Conservation (phyloP, 2,113 vertebrate genomes). For the Plestiodon gilberti region DNA sequence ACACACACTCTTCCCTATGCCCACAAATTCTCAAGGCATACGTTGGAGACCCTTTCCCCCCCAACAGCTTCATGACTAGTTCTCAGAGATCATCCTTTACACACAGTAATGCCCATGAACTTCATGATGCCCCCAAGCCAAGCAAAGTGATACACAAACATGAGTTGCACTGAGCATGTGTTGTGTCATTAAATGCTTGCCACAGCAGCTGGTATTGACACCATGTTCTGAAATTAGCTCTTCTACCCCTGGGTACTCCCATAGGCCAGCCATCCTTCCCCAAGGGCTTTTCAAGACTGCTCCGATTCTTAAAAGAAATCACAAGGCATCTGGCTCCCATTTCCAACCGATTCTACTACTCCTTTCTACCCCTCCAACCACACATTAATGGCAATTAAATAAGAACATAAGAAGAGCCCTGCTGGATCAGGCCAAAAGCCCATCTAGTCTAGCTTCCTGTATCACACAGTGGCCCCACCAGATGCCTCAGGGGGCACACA, state of each 20-base stretch:
- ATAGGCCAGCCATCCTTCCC: background rate
- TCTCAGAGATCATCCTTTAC: background rate
- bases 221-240: background rate
- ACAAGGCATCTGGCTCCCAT: too few relatives aligned
- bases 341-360: background rate
- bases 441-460: too few relatives aligned
- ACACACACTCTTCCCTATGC: background rate
- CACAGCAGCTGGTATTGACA: slow-evolving; percentile 10
- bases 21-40: background rate
- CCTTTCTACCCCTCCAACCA: background rate
- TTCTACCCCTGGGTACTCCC: background rate
- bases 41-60: background rate
- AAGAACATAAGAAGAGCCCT: too few relatives aligned
- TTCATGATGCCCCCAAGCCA: background rate
- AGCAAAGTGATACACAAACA: background rate
- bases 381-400: background rate
- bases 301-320: background rate
- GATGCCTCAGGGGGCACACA: too few relatives aligned
- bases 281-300: background rate
- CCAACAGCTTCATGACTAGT: background rate
- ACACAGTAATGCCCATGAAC: background rate
- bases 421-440: too few relatives aligned
- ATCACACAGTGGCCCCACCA: too few relatives aligned
- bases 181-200: background rate
- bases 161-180: background rate